Evolutionary conservation across 1,140 invertebrate genomes (phyloP).

Genomic region (Drosophila pectinifera): DNA sequence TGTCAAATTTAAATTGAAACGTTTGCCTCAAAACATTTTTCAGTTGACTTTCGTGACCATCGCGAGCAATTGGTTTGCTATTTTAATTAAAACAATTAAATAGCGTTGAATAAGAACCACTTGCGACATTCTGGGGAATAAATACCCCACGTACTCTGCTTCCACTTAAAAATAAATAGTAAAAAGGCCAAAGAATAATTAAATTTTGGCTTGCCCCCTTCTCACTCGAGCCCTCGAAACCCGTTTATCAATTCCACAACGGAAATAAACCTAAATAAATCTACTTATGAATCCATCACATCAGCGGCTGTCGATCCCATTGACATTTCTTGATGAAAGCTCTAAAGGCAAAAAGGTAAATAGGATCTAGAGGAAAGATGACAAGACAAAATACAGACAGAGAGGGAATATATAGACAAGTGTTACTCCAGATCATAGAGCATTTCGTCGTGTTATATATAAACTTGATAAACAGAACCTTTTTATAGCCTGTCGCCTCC

Average conservation of each 20-base stretch:
- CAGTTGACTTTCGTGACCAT: conserved; percentile 21
- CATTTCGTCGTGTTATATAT: conserved; percentile 24
- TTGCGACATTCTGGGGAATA: neutral
- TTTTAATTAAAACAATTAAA: conserved; percentile 43
- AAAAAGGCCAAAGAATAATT: neutral
- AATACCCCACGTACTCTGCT: conserved; percentile 1
- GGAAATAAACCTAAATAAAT: conserved; percentile 46
- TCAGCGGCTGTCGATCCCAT: conserved; percentile 28
- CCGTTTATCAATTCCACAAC: conserved; percentile 41
- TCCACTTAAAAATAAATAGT: neutral
- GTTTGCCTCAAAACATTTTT: conserved; percentile 1
- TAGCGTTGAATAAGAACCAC: neutral
- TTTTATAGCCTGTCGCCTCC: conserved; percentile 23
- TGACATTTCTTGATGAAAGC: conserved; percentile 13
- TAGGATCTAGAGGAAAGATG: conserved; percentile 22
- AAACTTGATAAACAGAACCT: conserved; percentile 30
- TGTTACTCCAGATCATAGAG: conserved; percentile 8
- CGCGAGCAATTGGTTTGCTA: conserved; percentile 14
- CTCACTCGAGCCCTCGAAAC: conserved; percentile 4
- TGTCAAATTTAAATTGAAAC: conserved; percentile 46
- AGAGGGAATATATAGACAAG: conserved; percentile 3
- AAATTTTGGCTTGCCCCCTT: conserved; percentile 14
- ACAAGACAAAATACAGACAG: conserved; percentile 5
- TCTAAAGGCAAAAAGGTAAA: conserved; percentile 10
- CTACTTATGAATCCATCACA: conserved; percentile 25